These are phyloP conservation scores for Thaumetopoea pityocampa DNA, from an alignment of 1,140 invertebrate species.

Conservation along the genomic window DNA sequence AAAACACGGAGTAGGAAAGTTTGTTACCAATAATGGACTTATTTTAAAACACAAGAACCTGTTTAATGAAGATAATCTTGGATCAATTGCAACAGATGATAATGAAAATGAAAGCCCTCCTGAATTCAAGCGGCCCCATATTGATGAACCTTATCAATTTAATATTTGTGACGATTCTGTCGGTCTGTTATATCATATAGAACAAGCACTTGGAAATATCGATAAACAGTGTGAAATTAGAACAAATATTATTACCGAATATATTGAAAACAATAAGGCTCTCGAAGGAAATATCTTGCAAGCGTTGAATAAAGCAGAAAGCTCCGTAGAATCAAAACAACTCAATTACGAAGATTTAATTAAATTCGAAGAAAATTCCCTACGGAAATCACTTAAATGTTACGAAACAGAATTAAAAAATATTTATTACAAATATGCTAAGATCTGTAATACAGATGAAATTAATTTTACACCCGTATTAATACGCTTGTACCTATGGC, in stretches of 20 bases:
- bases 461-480: conserved; percentile 61
- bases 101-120: conserved; percentile 12
- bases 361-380: conserved; percentile 56
- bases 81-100: conserved; percentile 15
- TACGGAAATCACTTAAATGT: conserved; percentile 57
- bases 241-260: conserved; percentile 41
- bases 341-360: conserved; percentile 39
- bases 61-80: conserved; percentile 72
- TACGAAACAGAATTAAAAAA: conserved; percentile 65
- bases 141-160: conserved; percentile 40
- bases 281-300: conserved; percentile 8
- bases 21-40: conserved; percentile 76
- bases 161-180: conserved; percentile 49
- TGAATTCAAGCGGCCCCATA: conserved; percentile 20
- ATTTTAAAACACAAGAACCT: conserved; percentile 66
- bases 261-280: conserved; percentile 46
- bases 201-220: conserved; percentile 50
- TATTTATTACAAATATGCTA: conserved; percentile 73
- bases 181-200: conserved; percentile 51
- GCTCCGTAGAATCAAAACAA: conserved; percentile 10
- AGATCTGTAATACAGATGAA: conserved; percentile 55
- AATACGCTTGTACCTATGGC: conserved; percentile 77
- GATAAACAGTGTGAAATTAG: conserved; percentile 42
- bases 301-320: conserved; percentile 22
- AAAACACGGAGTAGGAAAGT: conserved; percentile 75